These are phyloP conservation scores for Diarsia mendica DNA, from an alignment of 2,888 invertebrate species.

Conservation along the genomic window DNA sequence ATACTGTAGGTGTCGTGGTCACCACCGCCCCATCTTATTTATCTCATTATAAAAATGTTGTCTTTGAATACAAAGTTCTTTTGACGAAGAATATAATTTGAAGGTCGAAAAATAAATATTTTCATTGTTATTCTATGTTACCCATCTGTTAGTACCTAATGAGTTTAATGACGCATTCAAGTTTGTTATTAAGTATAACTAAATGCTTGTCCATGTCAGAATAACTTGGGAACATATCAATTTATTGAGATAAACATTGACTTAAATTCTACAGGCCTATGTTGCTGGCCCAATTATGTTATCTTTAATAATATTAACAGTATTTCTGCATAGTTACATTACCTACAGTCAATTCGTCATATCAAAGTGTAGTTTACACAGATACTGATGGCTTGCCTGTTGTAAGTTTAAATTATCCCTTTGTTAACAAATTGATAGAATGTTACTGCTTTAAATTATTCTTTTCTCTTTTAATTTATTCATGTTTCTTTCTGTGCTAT, in stretches of 20 bases:
- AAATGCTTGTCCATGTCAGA: slow-evolving; percentile 11
- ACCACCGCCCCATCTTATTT: slow-evolving; percentile 7
- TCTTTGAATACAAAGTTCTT: slow-evolving; percentile 14
- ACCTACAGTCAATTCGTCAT: slow-evolving; percentile 13
- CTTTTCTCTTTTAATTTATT: slow-evolving; percentile 9
- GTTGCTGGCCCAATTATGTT: slow-evolving; percentile 41
- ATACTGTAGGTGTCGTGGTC: slow-evolving; percentile 9
- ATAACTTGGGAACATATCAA: slow-evolving; percentile 10
- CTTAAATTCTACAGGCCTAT: slow-evolving; percentile 20
- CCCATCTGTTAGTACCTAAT: slow-evolving; percentile 22
- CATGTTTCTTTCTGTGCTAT: neutral
- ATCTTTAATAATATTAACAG: slow-evolving; percentile 37
- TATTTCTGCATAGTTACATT: slow-evolving; percentile 32
- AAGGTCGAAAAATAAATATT: slow-evolving; percentile 40
- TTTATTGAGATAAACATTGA: slow-evolving; percentile 30
- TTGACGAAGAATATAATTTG: slow-evolving; percentile 19
- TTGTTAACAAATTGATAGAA: slow-evolving; percentile 10
- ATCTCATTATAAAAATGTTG: neutral
- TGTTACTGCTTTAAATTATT: neutral
- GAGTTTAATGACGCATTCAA: slow-evolving; percentile 1
- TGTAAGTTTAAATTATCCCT: slow-evolving; percentile 22
- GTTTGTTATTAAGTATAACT: slow-evolving; percentile 10
- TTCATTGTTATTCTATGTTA: neutral
- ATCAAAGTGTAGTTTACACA: slow-evolving; percentile 1
- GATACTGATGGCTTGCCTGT: neutral